Conservation (phyloP, 2,888 invertebrate genomes). For the Polydrusus tereticollis region DNA sequence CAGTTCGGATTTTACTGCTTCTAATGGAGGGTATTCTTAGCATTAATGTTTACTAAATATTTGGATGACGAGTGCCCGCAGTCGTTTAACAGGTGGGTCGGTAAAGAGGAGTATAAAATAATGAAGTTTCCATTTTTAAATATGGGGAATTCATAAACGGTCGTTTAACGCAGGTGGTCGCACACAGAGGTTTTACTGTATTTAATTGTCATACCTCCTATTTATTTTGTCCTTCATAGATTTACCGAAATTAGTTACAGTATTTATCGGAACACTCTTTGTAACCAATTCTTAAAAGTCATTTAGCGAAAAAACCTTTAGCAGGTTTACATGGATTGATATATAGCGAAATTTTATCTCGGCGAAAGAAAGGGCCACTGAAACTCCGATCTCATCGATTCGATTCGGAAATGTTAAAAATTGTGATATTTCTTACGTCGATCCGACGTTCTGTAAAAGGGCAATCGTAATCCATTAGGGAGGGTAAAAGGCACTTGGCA, state of each 20-base stretch:
- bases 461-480: constrained; percentile 17
- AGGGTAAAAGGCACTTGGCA: constrained; percentile 27
- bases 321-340: constrained; percentile 13
- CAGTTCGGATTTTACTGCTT: too few species aligned
- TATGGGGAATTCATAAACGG: too few species aligned
- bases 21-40: too few species aligned
- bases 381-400: constrained; percentile 6
- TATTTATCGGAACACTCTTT: background rate
- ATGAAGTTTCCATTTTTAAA: too few species aligned
- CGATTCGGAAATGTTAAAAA: constrained; percentile 21
- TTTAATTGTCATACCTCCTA: too few species aligned
- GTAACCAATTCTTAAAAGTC: background rate
- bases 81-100: too few species aligned
- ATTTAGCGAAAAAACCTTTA: constrained; percentile 11
- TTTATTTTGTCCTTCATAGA: too few species aligned
- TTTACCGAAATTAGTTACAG: background rate
- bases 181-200: too few species aligned
- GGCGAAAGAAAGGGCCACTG: constrained; percentile 5
- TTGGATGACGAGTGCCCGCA: too few species aligned
- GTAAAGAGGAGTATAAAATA: too few species aligned
- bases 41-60: too few species aligned
- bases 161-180: too few species aligned
- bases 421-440: constrained; percentile 18
- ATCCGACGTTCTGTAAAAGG: constrained; percentile 23
- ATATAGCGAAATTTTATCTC: constrained; percentile 15